Conservation (phyloP, 2,113 vertebrate species). For the Laticauda laticaudata region DNA sequence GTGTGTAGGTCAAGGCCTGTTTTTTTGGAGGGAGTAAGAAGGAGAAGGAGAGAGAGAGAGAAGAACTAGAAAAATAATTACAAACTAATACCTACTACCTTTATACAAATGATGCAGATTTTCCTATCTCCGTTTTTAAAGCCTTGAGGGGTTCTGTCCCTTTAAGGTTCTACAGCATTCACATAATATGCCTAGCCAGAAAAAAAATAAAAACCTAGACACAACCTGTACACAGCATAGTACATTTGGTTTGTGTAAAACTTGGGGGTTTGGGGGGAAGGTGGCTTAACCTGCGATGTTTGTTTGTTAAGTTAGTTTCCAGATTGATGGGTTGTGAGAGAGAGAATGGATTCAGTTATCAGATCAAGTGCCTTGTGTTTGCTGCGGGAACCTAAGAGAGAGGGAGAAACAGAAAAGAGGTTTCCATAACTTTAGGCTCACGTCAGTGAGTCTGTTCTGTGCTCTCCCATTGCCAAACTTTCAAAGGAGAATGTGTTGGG, state of each 20-base stretch:
- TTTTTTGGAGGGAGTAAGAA: neutral
- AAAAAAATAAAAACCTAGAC: neutral
- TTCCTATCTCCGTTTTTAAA: neutral
- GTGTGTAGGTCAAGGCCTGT: constrained; percentile 24
- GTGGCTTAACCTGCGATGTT: neutral
- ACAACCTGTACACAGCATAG: neutral
- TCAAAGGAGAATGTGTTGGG: neutral
- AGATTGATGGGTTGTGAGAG: neutral
- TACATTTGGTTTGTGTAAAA: neutral
- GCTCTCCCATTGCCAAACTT: neutral
- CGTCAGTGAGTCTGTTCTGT: neutral
- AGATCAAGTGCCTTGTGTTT: neutral
- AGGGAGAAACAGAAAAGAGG: neutral
- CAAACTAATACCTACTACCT: neutral
- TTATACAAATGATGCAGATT: neutral
- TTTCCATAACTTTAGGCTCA: neutral
- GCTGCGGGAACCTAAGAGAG: neutral
- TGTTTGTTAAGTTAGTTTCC: neutral
- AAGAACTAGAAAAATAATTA: neutral
- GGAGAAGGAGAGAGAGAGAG: neutral
- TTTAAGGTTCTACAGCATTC: neutral
- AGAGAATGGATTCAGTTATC: neutral
- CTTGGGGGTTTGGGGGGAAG: neutral
- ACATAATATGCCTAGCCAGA: neutral
- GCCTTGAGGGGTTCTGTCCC: too few relatives aligned